Evolutionary conservation across 2,797 vertebrate species (phyloP), one percentile per base, ranked within the genome.

Genomic region (Vipera latastei): DNA sequence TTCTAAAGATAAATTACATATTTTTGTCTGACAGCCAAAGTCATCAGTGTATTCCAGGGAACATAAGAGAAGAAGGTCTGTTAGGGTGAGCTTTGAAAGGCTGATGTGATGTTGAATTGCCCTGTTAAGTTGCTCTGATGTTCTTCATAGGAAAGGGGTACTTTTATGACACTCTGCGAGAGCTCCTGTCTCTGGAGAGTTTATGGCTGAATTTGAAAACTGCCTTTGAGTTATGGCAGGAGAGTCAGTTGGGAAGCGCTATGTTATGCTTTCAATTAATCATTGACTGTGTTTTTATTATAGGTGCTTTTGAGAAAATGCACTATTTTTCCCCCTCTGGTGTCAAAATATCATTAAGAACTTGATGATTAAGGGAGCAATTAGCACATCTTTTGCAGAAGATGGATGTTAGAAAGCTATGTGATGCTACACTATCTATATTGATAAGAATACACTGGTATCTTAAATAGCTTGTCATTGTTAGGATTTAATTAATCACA

Each of bases 371-470:
- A 94, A 96, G 94, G 92, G 78, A 73, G 26, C 96, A 96, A 95
- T 97, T 97, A 97, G 96, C 89, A 95, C 95, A 89, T 89, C 94
- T 94, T 94, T 96, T 93, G 89, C 38, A 89, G 89, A 22, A 94
- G 94, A 93, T 88, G 92, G 96, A 93, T 91, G 90, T 93, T 94
- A 96, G 95, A 90, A 44, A 85, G 88, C 93, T 95, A 94, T 93
- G 91, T 22, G 94, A 95, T 96, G 94, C 94, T 95, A 91, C 92
- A 92, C 20, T 93, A 88, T 91, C 85, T 91, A 91, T 87, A 93
- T 96, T 94, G 95, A 44, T 95, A 94, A 83, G 26, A 94, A 95
- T 92, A 95, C 91, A 92, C 94, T 97, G 97, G 96, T 96, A 97
- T 95, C 92, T 95, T 91, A 89, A 94, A 94, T 91, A 85, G 93